phyloP scores from a whole-genome alignment of 2,888 invertebrate species.

The Melinaea menophilus region DNA sequence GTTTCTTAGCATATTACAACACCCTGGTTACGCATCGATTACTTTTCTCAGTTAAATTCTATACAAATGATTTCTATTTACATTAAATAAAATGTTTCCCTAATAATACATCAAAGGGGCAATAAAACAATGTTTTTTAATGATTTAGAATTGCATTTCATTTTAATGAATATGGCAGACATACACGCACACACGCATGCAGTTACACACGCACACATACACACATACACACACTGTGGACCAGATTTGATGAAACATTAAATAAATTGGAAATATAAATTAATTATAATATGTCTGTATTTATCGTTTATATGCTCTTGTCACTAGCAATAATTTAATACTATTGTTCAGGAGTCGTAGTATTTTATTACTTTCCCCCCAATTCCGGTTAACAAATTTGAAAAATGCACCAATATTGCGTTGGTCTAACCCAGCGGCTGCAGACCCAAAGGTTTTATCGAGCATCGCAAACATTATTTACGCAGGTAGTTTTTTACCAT shows the following conservation, averaged over 20 bases:
- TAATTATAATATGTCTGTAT: no score
- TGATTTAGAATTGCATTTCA: neutral
- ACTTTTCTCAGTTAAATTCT: conserved; percentile 26
- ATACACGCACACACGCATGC: no score
- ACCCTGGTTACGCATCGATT: conserved; percentile 50
- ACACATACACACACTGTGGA: no score
- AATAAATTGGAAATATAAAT: no score
- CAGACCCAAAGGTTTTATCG: conserved; percentile 17
- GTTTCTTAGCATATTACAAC: conserved; percentile 37
- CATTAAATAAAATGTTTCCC: neutral
- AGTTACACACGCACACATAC: no score
- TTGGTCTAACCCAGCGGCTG: conserved; percentile 5
- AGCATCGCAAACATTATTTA: conserved; percentile 26
- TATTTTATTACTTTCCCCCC: neutral
- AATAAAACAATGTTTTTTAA: neutral
- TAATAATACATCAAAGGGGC: neutral
- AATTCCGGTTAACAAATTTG: neutral
- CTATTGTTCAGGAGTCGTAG: no score
- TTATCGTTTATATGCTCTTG: no score
- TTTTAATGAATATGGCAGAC: neutral
- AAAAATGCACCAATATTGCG: conserved; percentile 1
- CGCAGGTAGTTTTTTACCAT: conserved; percentile 29
- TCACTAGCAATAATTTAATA: no score
- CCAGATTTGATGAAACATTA: no score
- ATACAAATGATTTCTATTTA: conserved; percentile 14